phyloP scores from a whole-genome alignment of 2,797 vertebrate genomes.

The Gobionotothen gibberifrons region DNA sequence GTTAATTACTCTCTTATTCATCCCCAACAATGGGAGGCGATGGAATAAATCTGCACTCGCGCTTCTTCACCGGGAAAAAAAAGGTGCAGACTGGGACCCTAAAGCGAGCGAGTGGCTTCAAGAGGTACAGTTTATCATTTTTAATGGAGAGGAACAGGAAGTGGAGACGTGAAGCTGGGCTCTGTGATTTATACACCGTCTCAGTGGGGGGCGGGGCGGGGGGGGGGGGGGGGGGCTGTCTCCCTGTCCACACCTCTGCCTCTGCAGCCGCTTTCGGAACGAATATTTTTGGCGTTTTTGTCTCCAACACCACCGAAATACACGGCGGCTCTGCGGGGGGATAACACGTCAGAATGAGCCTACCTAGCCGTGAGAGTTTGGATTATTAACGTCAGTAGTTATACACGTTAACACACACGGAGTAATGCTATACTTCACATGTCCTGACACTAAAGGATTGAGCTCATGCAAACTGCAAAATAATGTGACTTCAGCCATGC shows the following conservation, averaged over 20 bases:
- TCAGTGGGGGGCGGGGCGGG: constrained; percentile 54
- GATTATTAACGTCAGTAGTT: constrained; percentile 42
- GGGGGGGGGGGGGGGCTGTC: constrained; percentile 73
- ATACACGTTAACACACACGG: constrained; percentile 22
- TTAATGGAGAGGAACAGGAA: constrained; percentile 86
- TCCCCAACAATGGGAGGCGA: constrained; percentile 77
- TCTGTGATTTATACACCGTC: constrained; percentile 78
- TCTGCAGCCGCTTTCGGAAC: constrained; percentile 19
- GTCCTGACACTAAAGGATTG: too few relatives aligned
- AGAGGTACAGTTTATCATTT: constrained; percentile 85
- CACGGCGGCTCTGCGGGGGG: constrained; percentile 39
- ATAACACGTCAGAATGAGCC: constrained; percentile 33
- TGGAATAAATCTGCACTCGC: constrained; percentile 76
- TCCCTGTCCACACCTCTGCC: constrained; percentile 71
- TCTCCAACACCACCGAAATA: constrained; percentile 47
- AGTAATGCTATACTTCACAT: neutral
- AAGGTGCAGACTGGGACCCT: constrained; percentile 78
- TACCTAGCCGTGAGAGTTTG: constrained; percentile 10
- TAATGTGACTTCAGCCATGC: too few relatives aligned
- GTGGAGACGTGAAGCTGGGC: constrained; percentile 74
- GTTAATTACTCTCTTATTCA: constrained; percentile 85
- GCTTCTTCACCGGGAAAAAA: constrained; percentile 66
- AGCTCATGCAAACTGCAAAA: too few relatives aligned
- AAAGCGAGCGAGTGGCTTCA: constrained; percentile 78
- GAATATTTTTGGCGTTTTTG: constrained; percentile 21